These are phyloP conservation scores for Lagenorhynchus albirostris DNA, from an alignment of 2,113 vertebrate genomes.

Conservation along the genomic window DNA sequence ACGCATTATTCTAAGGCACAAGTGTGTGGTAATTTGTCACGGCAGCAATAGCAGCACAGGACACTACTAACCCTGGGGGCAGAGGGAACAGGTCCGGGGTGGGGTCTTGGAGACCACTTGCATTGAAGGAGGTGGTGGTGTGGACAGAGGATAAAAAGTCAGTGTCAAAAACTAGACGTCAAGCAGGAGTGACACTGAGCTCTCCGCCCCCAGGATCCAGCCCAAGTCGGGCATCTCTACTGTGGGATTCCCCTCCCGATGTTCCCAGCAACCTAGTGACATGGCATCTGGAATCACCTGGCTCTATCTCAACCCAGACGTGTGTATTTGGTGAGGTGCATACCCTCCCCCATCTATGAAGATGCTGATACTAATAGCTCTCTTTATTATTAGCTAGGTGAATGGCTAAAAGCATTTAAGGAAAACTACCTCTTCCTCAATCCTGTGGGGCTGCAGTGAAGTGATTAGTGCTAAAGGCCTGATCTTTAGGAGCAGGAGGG, in stretches of 20 bases:
- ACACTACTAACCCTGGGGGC: fast-evolving
- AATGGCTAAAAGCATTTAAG: fast-evolving
- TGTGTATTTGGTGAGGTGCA: fast-evolving
- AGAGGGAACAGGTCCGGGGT: fast-evolving
- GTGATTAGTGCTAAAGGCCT: fast-evolving
- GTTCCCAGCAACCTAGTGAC: background rate
- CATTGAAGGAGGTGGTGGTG: no score
- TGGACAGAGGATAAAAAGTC: background rate
- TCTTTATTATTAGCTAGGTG: fast-evolving
- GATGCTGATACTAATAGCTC: fast-evolving
- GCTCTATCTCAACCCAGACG: no score
- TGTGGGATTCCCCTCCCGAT: fast-evolving
- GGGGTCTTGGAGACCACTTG: background rate
- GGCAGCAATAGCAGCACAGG: background rate
- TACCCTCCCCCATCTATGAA: fast-evolving
- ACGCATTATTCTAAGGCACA: background rate
- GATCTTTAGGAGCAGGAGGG: background rate
- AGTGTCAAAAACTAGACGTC: background rate
- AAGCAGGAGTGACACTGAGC: fast-evolving
- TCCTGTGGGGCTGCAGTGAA: fast-evolving
- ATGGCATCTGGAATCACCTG: fast-evolving
- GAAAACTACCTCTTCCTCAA: fast-evolving
- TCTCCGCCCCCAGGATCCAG: fast-evolving
- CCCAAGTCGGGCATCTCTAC: background rate
- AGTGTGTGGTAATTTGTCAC: fast-evolving